phyloP scores from a whole-genome alignment of 2,113 vertebrate species.

The western clawed frog (Xenopus tropicalis) region DNA sequence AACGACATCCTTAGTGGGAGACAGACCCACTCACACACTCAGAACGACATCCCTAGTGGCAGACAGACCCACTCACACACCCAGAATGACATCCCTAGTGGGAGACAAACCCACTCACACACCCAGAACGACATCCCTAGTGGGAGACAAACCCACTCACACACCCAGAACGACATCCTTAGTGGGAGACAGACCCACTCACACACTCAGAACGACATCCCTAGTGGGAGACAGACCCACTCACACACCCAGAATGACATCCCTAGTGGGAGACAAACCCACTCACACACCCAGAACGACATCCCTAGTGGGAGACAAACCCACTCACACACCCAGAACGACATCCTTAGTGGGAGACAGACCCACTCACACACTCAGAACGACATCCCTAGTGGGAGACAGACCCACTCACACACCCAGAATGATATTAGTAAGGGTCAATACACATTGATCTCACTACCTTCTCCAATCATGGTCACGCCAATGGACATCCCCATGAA shows the following conservation, averaged over 20 bases:
- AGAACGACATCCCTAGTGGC: too few relatives aligned
- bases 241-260: neutral
- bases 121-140: too few relatives aligned
- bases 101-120: neutral
- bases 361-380: neutral
- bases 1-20: neutral
- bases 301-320: too few relatives aligned
- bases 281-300: too few relatives aligned
- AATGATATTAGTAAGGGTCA: neutral
- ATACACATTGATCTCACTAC: conserved; percentile 53
- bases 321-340: too few relatives aligned
- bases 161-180: neutral
- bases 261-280: neutral
- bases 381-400: too few relatives aligned
- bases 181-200: too few relatives aligned
- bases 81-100: neutral
- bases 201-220: too few relatives aligned
- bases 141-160: too few relatives aligned
- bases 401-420: too few relatives aligned
- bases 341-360: neutral
- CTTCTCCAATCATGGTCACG: conserved; percentile 95
- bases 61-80: too few relatives aligned
- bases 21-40: too few relatives aligned
- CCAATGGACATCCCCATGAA: conserved; percentile 99
- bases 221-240: neutral